Conservation (phyloP, 2,888 invertebrate genomes). For the Calliopum simillimum region DNA sequence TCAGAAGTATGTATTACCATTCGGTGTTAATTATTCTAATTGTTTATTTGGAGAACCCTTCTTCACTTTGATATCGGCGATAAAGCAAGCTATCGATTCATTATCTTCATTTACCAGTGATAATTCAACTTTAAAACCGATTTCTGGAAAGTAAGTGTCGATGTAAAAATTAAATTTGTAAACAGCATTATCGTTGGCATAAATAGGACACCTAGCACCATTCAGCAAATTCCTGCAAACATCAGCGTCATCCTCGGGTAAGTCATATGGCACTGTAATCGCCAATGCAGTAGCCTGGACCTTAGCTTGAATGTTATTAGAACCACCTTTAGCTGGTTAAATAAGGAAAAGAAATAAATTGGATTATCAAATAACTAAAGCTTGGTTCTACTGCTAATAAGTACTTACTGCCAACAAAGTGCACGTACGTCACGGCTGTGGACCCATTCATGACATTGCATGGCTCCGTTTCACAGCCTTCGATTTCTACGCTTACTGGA, state of each 20-base stretch:
- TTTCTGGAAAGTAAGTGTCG: constrained; percentile 57
- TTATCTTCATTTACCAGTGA: constrained; percentile 52
- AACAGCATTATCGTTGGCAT: constrained; percentile 59
- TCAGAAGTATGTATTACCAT: no score
- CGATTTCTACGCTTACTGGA: constrained; percentile 56
- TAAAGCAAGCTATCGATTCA: constrained; percentile 56
- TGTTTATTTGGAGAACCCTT: constrained; percentile 45
- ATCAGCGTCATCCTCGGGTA: constrained; percentile 59
- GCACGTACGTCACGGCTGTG: constrained; percentile 56
- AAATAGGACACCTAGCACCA: constrained; percentile 62
- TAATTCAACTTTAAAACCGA: constrained; percentile 59
- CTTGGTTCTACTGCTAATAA: background rate
- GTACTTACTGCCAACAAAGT: constrained; percentile 57
- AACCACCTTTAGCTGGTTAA: constrained; percentile 47
- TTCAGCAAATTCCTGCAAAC: constrained; percentile 60
- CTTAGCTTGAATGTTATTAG: constrained; percentile 29
- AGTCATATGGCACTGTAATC: constrained; percentile 61
- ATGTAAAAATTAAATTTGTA: constrained; percentile 61
- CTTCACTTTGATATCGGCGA: constrained; percentile 55
- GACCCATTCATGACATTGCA: constrained; percentile 60
- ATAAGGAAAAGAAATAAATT: constrained; percentile 20
- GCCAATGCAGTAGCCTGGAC: constrained; percentile 62
- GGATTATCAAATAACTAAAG: background rate
- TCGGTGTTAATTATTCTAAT: constrained; percentile 23
- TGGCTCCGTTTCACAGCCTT: constrained; percentile 57